These are phyloP conservation scores for Lepus oiostolus DNA, from an alignment of 2,797 vertebrate genomes.

Conservation along the genomic window DNA sequence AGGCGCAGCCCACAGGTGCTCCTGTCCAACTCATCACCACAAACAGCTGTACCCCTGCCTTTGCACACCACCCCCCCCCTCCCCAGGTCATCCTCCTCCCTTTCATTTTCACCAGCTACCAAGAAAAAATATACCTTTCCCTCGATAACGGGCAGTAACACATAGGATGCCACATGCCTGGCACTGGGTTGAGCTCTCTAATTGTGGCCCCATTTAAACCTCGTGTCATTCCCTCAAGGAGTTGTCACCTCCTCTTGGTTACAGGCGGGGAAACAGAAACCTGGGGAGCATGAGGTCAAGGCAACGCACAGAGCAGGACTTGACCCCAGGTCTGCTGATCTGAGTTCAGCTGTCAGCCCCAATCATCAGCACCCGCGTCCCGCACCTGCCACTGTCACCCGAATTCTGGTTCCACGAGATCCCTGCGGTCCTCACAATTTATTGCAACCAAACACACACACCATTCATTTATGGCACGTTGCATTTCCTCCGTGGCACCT, in stretches of 20 bases:
- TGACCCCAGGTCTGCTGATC: not conserved
- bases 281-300: not conserved
- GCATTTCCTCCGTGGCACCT: not conserved
- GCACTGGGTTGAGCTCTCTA: not conserved
- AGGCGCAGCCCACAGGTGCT: not conserved
- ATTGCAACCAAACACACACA: conserved; percentile 13
- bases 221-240: not conserved
- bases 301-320: no score
- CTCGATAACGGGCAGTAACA: not conserved
- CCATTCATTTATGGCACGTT: no score
- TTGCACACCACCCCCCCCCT: not conserved
- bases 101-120: not conserved
- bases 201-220: not conserved
- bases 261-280: not conserved
- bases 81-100: not conserved
- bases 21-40: not conserved
- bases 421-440: conserved; percentile 42
- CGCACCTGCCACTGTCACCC: not conserved
- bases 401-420: not conserved
- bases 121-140: conserved; percentile 36
- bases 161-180: no score
- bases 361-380: not conserved
- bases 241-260: not conserved
- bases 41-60: not conserved
- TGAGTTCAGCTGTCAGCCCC: not conserved